phyloP scores from a whole-genome alignment of 2,797 vertebrate genomes.

The Adelosebastes latens region DNA sequence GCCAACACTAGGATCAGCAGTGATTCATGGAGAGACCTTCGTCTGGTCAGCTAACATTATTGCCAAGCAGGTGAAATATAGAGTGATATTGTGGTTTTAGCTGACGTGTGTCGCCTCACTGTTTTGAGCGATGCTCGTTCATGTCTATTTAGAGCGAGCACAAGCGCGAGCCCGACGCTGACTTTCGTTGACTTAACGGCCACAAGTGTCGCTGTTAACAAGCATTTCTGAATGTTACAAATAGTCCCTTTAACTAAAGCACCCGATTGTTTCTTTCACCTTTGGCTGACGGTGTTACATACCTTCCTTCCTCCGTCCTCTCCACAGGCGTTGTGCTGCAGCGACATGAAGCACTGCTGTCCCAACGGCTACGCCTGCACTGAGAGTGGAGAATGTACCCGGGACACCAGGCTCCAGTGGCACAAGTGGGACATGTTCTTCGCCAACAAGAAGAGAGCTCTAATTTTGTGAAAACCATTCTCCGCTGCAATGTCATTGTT shows the following conservation, averaged over 20 bases:
- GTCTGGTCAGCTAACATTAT: too few relatives aligned
- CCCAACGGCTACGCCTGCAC: slow-evolving; percentile 75
- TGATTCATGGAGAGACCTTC: too few relatives aligned
- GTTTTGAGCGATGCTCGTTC: too few relatives aligned
- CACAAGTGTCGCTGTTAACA: too few relatives aligned
- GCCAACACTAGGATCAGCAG: too few relatives aligned
- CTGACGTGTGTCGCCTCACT: too few relatives aligned
- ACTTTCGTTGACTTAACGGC: too few relatives aligned
- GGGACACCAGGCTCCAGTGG: slow-evolving; percentile 40
- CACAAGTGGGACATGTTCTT: slow-evolving; percentile 60
- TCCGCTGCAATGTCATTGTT: background rate
- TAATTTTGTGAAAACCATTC: slow-evolving; percentile 43
- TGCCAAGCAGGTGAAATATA: too few relatives aligned
- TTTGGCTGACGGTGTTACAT: background rate
- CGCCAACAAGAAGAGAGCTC: slow-evolving; percentile 63
- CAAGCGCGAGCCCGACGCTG: too few relatives aligned
- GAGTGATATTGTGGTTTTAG: too few relatives aligned
- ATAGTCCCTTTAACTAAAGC: background rate
- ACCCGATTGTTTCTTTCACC: background rate
- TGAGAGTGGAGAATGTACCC: slow-evolving; percentile 47
- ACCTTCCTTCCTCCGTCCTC: background rate
- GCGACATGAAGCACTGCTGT: slow-evolving; percentile 85
- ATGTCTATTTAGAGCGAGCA: too few relatives aligned
- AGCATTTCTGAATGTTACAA: too few relatives aligned
- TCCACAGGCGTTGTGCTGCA: slow-evolving; percentile 87